Conservation (phyloP, 2,113 vertebrate species). For the Saiga tatarica region DNA sequence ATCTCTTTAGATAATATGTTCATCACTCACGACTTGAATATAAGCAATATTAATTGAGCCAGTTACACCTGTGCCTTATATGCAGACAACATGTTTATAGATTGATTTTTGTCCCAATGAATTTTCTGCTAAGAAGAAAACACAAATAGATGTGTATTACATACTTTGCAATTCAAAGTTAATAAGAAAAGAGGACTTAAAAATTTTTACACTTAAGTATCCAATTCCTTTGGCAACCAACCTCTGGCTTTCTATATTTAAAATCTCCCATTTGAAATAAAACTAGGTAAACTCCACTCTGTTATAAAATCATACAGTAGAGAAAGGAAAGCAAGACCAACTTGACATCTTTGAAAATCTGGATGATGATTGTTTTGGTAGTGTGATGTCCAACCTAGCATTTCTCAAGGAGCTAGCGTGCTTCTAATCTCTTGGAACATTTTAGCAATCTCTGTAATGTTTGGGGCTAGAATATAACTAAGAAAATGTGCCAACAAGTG, state of each 20-base stretch:
- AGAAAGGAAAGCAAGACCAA: neutral
- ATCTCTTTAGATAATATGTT: neutral
- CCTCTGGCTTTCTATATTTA: neutral
- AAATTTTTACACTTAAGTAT: neutral
- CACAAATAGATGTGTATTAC: neutral
- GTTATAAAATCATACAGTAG: neutral
- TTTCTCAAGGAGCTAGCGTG: neutral
- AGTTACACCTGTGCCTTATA: neutral
- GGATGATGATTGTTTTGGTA: neutral
- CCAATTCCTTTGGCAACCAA: neutral
- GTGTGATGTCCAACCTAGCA: neutral
- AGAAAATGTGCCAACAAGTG: neutral
- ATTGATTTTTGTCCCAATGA: neutral
- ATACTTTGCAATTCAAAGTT: neutral
- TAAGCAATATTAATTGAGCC: neutral
- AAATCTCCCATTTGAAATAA: constrained; percentile 6
- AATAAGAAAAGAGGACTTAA: neutral
- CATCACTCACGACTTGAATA: neutral
- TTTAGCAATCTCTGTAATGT: neutral
- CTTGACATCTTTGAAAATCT: neutral
- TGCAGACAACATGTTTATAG: neutral
- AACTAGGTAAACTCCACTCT: neutral
- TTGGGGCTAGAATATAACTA: neutral
- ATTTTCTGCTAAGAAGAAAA: neutral
- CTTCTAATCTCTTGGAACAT: neutral